Percentiles rank a stretch among this genome's conserved stretches.
These are phyloP conservation scores for Chondrilla cf. caribensis DNA, from an alignment of 37 sponge, comb jelly and placozoan species.

Conservation along the genomic window DNA sequence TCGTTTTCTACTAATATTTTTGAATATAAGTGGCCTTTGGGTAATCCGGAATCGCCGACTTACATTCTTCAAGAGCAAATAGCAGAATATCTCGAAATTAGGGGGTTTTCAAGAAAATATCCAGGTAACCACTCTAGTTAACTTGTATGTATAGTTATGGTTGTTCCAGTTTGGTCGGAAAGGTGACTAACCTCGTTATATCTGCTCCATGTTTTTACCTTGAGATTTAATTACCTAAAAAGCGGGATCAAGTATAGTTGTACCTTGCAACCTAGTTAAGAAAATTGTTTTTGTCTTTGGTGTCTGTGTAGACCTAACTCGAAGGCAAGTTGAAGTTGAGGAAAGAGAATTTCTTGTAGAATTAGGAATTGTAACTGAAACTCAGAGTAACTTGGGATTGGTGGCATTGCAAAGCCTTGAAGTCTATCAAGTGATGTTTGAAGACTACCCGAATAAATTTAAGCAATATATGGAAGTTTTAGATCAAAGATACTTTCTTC, in stretches of 20 bases:
- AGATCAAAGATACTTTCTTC: conserved; percentile 54
- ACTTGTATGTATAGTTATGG: no score
- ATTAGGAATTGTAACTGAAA: conserved; percentile 68
- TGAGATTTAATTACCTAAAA: no score
- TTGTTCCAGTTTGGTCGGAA: no score
- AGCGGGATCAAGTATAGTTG: neutral
- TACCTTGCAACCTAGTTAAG: neutral
- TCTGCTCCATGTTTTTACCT: no score
- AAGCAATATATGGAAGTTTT: conserved; percentile 51
- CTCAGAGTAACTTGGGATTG: conserved; percentile 67
- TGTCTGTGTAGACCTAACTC: conserved; percentile 36
- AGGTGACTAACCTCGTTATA: no score
- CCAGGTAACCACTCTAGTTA: no score
- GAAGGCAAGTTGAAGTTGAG: conserved; percentile 59
- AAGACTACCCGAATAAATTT: conserved; percentile 62
- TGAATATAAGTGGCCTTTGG: conserved; percentile 94
- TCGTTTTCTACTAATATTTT: conserved; percentile 60
- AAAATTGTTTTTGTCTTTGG: neutral
- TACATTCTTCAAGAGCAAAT: conserved; percentile 95
- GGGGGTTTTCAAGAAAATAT: conserved; percentile 82
- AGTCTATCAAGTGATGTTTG: conserved; percentile 68
- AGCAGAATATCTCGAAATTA: conserved; percentile 78
- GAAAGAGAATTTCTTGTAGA: conserved; percentile 72
- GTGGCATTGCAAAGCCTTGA: conserved; percentile 60
- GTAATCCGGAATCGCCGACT: conserved; percentile 51